Evolutionary conservation across 2,888 invertebrate genomes (phyloP).

Genomic region (Epinotia ramella): DNA sequence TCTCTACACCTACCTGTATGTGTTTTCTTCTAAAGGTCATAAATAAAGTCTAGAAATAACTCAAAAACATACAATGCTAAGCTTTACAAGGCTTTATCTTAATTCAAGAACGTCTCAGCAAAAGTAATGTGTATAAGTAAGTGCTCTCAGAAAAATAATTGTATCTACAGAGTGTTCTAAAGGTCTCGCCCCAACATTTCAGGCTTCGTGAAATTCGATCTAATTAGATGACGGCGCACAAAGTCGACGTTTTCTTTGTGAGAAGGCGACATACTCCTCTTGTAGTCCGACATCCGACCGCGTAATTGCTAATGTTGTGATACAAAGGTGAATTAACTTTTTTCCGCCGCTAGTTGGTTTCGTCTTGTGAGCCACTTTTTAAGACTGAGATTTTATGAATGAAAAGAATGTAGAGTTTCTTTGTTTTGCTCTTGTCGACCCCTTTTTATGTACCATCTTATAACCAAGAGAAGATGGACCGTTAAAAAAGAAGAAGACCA

Average conservation of each 20-base stretch:
- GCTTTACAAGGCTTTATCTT: not conserved
- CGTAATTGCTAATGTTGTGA: not conserved
- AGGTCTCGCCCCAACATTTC: not conserved
- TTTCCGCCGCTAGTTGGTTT: no score
- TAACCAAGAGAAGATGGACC: no score
- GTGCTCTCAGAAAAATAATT: not conserved
- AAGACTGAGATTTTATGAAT: no score
- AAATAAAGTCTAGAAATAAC: not conserved
- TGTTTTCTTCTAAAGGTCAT: no score
- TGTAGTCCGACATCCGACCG: not conserved
- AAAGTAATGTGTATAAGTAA: not conserved
- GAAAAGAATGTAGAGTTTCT: no score
- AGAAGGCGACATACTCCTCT: conserved; percentile 12
- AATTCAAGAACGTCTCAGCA: not conserved
- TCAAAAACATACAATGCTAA: not conserved
- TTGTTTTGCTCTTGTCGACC: no score
- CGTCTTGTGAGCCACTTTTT: no score
- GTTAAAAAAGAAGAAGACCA: no score
- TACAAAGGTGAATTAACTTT: no score
- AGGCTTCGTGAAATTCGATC: conserved; percentile 17
- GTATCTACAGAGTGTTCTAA: conserved; percentile 1
- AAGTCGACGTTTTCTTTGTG: conserved; percentile 34
- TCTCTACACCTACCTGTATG: no score
- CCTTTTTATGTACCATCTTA: no score
- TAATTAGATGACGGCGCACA: conserved; percentile 21